Evolutionary conservation across 2,113 vertebrate genomes (phyloP).

Genomic region (Gasterosteus nipponicus): DNA sequence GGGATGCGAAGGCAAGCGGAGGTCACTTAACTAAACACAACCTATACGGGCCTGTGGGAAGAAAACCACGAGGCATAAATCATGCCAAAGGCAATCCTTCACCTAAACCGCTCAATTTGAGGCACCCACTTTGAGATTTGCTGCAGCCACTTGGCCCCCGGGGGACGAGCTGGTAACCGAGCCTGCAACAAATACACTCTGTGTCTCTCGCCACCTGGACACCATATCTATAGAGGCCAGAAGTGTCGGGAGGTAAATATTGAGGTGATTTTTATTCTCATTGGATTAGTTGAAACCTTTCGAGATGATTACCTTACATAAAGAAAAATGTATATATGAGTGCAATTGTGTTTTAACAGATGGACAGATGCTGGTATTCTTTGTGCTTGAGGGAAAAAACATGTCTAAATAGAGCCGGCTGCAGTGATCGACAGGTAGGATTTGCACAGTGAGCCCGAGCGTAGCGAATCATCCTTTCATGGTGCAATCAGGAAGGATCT

Average conservation of each 20-base stretch:
- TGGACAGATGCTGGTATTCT: constrained; percentile 8
- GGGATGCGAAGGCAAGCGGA: constrained; percentile 56
- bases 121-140: constrained; percentile 59
- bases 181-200: constrained; percentile 31
- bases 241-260: constrained; percentile 19
- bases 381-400: constrained; percentile 15
- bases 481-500: constrained; percentile 43
- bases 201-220: constrained; percentile 22
- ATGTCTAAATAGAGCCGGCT: constrained; percentile 25
- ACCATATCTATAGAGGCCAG: constrained; percentile 29
- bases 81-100: constrained; percentile 71
- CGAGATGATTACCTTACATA: background rate
- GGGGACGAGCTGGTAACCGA: constrained; percentile 55
- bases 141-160: constrained; percentile 29
- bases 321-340: background rate
- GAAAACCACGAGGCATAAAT: constrained; percentile 63
- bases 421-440: constrained; percentile 18
- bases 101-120: constrained; percentile 65
- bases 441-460: constrained; percentile 37
- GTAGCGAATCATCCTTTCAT: constrained; percentile 43
- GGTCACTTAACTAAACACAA: constrained; percentile 72
- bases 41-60: constrained; percentile 47
- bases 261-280: constrained; percentile 7
- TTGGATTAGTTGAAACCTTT: background rate
- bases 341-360: background rate